Conservation (phyloP, 1,140 invertebrate genomes). For the Drosophila littoralis region DNA sequence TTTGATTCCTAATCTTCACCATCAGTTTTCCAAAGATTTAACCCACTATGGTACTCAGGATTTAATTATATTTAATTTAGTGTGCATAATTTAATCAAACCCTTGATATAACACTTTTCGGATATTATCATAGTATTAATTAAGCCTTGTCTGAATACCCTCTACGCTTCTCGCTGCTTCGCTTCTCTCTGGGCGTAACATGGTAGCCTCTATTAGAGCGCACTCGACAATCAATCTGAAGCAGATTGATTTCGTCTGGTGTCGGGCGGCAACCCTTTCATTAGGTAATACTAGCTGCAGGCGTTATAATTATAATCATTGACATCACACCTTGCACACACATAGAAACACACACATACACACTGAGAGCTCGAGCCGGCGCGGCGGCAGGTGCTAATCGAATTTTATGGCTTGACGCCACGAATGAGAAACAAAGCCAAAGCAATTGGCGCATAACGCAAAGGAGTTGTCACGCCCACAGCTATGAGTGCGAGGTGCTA, state of each 20-base stretch:
- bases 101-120: background rate
- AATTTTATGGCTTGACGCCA: conserved; percentile 80
- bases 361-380: background rate
- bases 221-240: conserved; percentile 38
- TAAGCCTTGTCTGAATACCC: background rate
- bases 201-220: conserved; percentile 23
- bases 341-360: no score
- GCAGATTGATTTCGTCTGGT: conserved; percentile 48
- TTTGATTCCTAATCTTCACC: no score
- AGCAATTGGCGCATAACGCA: conserved; percentile 31
- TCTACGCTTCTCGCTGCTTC: background rate
- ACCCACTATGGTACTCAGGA: background rate
- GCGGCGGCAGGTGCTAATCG: conserved; percentile 64
- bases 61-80: background rate
- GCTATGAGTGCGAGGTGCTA: conserved; percentile 54
- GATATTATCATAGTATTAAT: background rate
- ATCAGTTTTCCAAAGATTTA: no score
- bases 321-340: conserved; percentile 61
- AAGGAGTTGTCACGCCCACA: conserved; percentile 36
- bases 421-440: conserved; percentile 6
- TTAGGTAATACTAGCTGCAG: conserved; percentile 44
- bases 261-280: conserved; percentile 59
- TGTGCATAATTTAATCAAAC: background rate
- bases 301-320: conserved; percentile 72
- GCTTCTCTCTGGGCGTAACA: conserved; percentile 3